Percentiles rank a stretch among this genome's conserved stretches.
phyloP scores from a whole-genome alignment of 1,140 invertebrate genomes.

The Cotesia vestalis region DNA sequence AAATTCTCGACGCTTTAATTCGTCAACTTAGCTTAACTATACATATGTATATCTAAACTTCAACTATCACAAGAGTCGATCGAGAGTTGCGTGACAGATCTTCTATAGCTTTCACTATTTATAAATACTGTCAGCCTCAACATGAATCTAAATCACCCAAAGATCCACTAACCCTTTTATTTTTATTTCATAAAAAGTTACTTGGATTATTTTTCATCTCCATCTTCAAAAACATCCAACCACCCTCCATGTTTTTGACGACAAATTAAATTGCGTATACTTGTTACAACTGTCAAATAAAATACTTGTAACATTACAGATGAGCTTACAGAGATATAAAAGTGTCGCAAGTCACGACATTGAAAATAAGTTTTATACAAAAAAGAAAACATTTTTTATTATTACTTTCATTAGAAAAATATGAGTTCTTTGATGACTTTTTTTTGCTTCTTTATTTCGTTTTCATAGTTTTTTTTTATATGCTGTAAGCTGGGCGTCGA shows the following conservation, averaged over 20 bases:
- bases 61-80: neutral
- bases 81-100: constrained; percentile 54
- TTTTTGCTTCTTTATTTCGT: neutral
- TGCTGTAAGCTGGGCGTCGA: constrained; percentile 5
- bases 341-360: too few relatives aligned
- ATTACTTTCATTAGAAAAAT: constrained; percentile 9
- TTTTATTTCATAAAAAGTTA: too few relatives aligned
- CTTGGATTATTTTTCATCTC: too few relatives aligned
- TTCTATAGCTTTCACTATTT: constrained; percentile 54
- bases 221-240: too few relatives aligned
- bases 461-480: neutral
- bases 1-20: too few relatives aligned
- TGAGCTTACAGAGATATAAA: too few relatives aligned
- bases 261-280: too few relatives aligned
- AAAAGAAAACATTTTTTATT: constrained; percentile 26
- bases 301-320: too few relatives aligned
- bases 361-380: constrained; percentile 8
- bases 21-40: too few relatives aligned
- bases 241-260: too few relatives aligned
- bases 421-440: neutral
- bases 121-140: constrained; percentile 58
- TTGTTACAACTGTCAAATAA: too few relatives aligned
- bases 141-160: constrained; percentile 54
- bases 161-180: neutral
- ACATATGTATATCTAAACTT: too few relatives aligned